These are phyloP conservation scores for Papilio glaucus DNA, from an alignment of 1,140 invertebrate species.

Conservation along the genomic window DNA sequence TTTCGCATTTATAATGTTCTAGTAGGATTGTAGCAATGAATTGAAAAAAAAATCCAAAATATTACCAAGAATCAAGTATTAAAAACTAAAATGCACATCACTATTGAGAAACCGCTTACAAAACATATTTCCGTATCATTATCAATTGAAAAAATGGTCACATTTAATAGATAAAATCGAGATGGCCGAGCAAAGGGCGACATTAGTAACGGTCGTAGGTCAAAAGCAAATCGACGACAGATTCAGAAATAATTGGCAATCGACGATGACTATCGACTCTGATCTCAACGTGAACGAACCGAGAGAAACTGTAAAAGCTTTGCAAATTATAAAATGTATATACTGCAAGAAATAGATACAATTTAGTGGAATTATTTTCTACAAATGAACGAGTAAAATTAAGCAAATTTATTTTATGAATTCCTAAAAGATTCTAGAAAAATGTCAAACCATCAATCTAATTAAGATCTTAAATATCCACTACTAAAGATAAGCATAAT, in stretches of 20 bases:
- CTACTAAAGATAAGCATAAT: too few relatives aligned
- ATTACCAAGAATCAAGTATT: too few relatives aligned
- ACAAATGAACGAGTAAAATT: too few relatives aligned
- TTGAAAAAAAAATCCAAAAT: too few relatives aligned
- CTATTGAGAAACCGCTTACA: background rate
- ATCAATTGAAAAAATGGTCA: background rate
- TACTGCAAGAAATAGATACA: background rate
- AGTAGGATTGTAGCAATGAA: too few relatives aligned
- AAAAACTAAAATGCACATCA: too few relatives aligned
- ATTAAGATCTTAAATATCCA: too few relatives aligned
- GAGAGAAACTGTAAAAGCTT: conserved; percentile 16
- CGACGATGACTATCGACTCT: conserved; percentile 5
- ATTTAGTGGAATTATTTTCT: background rate
- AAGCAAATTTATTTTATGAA: too few relatives aligned
- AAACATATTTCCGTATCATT: conserved; percentile 1
- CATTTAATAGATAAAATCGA: conserved; percentile 40
- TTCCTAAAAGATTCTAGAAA: too few relatives aligned
- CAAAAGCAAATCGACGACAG: conserved; percentile 43
- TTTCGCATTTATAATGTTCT: too few relatives aligned
- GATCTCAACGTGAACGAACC: conserved; percentile 28
- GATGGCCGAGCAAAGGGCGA: conserved; percentile 37
- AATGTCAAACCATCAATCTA: too few relatives aligned
- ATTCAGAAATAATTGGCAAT: conserved; percentile 45
- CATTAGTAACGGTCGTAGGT: conserved; percentile 39
- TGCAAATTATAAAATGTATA: background rate